A percentile compares a stretch with the other conserved stretches of the same genome.
Conservation (phyloP, 1,140 invertebrate species). For the Lepidurus couesii region DNA sequence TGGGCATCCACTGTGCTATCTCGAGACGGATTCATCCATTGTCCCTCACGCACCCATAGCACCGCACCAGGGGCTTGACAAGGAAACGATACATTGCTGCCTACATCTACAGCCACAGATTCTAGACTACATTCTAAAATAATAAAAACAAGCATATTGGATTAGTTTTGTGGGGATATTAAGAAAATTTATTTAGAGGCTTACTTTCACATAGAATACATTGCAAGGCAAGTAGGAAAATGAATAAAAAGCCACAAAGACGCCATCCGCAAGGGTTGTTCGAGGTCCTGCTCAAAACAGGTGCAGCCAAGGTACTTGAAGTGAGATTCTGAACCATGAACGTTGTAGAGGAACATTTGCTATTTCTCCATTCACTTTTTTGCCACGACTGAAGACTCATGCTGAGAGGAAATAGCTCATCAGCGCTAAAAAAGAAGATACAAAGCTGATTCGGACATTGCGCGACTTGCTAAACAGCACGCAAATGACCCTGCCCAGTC, state of each 20-base stretch:
- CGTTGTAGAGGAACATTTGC: not conserved
- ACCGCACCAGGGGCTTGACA: not conserved
- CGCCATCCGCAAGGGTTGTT: not conserved
- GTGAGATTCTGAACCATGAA: not conserved
- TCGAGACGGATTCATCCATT: not conserved
- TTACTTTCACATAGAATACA: conserved; percentile 3
- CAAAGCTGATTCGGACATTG: conserved; percentile 6
- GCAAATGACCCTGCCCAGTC: not conserved
- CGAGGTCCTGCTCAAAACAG: not conserved
- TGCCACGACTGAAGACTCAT: not conserved
- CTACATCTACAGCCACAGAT: not conserved
- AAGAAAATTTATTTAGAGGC: not conserved
- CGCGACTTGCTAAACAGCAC: not conserved
- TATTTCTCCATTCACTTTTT: not conserved
- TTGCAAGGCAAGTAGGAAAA: not conserved
- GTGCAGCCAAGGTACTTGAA: not conserved
- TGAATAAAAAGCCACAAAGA: not conserved
- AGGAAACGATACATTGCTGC: conserved; percentile 7
- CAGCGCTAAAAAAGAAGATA: not conserved
- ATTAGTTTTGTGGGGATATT: not conserved
- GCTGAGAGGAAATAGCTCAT: not conserved
- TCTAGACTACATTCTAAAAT: not conserved
- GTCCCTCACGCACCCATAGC: conserved; percentile 3
- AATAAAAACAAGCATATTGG: not conserved
- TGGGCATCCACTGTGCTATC: conserved; percentile 13